Evolutionary conservation across 2,797 vertebrate genomes (phyloP).

Genomic region (Sorex maritimensis): DNA sequence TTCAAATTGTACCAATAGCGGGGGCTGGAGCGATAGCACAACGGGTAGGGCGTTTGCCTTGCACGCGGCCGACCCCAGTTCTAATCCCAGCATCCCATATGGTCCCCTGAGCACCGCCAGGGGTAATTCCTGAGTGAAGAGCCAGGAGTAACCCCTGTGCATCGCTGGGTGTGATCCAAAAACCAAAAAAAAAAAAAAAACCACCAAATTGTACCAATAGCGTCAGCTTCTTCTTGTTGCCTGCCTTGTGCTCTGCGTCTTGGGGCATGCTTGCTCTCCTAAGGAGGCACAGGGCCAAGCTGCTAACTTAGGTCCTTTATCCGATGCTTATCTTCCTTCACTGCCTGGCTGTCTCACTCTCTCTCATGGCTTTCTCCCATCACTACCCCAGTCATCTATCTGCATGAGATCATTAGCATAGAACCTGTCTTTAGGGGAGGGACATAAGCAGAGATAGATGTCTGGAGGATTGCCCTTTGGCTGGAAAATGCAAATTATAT

Average conservation of each 20-base stretch:
- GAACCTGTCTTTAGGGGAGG: not conserved
- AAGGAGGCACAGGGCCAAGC: too few relatives aligned
- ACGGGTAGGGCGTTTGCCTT: too few relatives aligned
- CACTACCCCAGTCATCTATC: not conserved
- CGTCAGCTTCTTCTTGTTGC: not conserved
- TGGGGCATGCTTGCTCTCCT: not conserved
- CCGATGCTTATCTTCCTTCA: not conserved
- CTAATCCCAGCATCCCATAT: too few relatives aligned
- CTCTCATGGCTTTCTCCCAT: not conserved
- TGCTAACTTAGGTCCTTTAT: too few relatives aligned
- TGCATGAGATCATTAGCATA: not conserved
- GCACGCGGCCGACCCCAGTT: too few relatives aligned
- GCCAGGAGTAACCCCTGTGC: too few relatives aligned
- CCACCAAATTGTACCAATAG: not conserved
- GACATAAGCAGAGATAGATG: not conserved
- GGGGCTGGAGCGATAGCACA: too few relatives aligned
- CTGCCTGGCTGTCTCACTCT: not conserved
- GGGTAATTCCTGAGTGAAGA: too few relatives aligned
- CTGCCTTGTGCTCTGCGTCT: not conserved
- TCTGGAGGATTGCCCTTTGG: conserved; percentile 16
- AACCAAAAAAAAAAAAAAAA: too few relatives aligned
- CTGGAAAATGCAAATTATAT: conserved; percentile 44
- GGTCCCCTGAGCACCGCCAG: too few relatives aligned
- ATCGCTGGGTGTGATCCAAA: too few relatives aligned
- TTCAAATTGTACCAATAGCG: not conserved